Conservation (phyloP, 2,797 vertebrate genomes). For the Decapterus maruadsi region DNA sequence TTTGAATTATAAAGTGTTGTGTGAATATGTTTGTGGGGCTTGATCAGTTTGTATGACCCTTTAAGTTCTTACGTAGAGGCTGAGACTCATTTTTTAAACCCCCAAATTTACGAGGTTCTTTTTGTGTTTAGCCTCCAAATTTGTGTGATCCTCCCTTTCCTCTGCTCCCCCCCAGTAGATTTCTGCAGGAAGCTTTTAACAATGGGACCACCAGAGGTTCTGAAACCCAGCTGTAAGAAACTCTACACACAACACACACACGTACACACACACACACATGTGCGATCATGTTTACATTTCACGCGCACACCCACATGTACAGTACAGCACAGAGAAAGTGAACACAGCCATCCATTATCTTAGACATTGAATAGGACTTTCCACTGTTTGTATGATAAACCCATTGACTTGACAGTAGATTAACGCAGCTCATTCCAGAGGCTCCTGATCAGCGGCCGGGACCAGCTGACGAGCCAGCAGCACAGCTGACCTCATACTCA, state of each 20-base stretch:
- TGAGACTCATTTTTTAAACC: background rate
- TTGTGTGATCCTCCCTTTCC: constrained; percentile 77
- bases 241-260: constrained; percentile 24
- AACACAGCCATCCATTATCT: constrained; percentile 19
- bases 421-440: constrained; percentile 14
- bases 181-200: constrained; percentile 80
- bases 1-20: background rate
- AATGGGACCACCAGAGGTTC: constrained; percentile 72
- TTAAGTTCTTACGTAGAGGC: background rate
- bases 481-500: constrained; percentile 26
- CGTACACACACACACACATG: background rate
- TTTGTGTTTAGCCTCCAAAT: constrained; percentile 45
- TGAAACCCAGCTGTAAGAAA: constrained; percentile 62
- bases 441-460: constrained; percentile 4
- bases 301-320: constrained; percentile 28
- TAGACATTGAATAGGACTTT: constrained; percentile 21
- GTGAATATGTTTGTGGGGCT: background rate
- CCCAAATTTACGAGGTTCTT: constrained; percentile 33
- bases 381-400: constrained; percentile 37
- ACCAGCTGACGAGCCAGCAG: constrained; percentile 36
- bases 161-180: constrained; percentile 58
- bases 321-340: constrained; percentile 7
- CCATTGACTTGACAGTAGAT: constrained; percentile 1
- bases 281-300: constrained; percentile 15
- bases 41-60: background rate